Conservation (phyloP, 2,888 invertebrate species). For the Aspidiotus destructor region DNA sequence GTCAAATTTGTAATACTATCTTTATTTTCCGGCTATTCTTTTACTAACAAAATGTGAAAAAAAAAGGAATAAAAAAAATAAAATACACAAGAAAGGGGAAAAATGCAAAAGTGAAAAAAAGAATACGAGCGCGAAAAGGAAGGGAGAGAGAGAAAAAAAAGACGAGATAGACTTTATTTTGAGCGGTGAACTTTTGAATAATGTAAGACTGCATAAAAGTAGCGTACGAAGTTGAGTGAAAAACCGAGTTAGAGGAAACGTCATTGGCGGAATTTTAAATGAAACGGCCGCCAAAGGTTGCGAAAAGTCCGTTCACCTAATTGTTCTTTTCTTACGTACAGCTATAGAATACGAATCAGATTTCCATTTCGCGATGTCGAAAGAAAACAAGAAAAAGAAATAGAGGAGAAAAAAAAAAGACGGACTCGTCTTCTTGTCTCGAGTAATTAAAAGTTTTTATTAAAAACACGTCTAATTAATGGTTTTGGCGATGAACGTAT, state of each 20-base stretch:
- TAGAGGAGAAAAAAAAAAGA: slow-evolving; percentile 12
- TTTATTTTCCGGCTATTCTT: slow-evolving; percentile 10
- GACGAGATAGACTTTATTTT: neutral
- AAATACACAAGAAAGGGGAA: neutral
- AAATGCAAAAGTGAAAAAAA: neutral
- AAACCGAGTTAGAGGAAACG: slow-evolving; percentile 30
- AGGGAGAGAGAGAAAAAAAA: too few species aligned
- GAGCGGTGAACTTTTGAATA: slow-evolving; percentile 30
- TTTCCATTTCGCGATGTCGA: slow-evolving; percentile 5
- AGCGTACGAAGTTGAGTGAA: slow-evolving; percentile 29
- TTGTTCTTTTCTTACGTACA: slow-evolving; percentile 32
- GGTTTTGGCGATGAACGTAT: neutral
- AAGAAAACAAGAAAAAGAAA: neutral
- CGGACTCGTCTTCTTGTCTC: slow-evolving; percentile 11
- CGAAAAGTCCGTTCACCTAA: slow-evolving; percentile 30
- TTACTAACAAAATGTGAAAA: neutral
- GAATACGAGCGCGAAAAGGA: too few species aligned
- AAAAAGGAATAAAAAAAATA: neutral
- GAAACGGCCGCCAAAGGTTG: slow-evolving; percentile 32
- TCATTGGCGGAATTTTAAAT: slow-evolving; percentile 30
- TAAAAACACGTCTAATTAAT: slow-evolving; percentile 26
- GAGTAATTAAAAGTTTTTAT: slow-evolving; percentile 30
- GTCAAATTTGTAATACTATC: neutral
- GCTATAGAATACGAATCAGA: slow-evolving; percentile 29
- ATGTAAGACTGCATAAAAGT: slow-evolving; percentile 32